These are phyloP conservation scores for Podarcis siculus DNA, from an alignment of 2,797 vertebrate species.

Conservation along the genomic window DNA sequence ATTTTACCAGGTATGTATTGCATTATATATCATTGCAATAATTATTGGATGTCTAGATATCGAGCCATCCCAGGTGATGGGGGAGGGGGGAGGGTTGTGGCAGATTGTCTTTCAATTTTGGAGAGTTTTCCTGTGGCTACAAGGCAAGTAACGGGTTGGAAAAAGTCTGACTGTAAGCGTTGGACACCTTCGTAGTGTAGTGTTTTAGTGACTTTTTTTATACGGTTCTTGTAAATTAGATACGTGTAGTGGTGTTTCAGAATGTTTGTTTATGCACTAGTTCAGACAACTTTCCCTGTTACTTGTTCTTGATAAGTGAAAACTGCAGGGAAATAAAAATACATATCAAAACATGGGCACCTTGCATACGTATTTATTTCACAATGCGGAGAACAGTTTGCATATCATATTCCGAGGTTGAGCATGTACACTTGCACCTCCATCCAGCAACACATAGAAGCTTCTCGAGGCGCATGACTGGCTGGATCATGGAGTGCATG, in stretches of 20 bases:
- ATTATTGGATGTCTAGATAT: conserved; percentile 85
- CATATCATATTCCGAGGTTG: not conserved
- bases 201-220: conserved; percentile 89
- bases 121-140: conserved; percentile 86
- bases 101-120: conserved; percentile 84
- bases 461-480: not conserved
- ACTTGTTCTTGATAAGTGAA: conserved; percentile 92
- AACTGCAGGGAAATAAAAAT: conserved; percentile 93
- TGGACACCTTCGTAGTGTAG: conserved; percentile 86
- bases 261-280: conserved; percentile 89
- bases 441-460: not conserved
- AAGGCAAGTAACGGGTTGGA: conserved; percentile 91
- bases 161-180: conserved; percentile 87
- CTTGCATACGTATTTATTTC: conserved; percentile 81
- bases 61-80: conserved; percentile 82
- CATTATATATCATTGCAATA: conserved; percentile 85
- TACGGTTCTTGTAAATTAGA: conserved; percentile 88
- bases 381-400: conserved; percentile 58
- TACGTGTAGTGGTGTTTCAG: conserved; percentile 87
- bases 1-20: conserved; percentile 86
- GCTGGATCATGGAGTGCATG: not conserved
- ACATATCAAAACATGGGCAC: conserved; percentile 83
- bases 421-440: not conserved
- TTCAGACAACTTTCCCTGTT: conserved; percentile 92
- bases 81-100: conserved; percentile 78